A percentile compares a stretch with the other conserved stretches of the same genome.
Conservation (phyloP, 2,888 invertebrate genomes). For the Apodemia mormo region DNA sequence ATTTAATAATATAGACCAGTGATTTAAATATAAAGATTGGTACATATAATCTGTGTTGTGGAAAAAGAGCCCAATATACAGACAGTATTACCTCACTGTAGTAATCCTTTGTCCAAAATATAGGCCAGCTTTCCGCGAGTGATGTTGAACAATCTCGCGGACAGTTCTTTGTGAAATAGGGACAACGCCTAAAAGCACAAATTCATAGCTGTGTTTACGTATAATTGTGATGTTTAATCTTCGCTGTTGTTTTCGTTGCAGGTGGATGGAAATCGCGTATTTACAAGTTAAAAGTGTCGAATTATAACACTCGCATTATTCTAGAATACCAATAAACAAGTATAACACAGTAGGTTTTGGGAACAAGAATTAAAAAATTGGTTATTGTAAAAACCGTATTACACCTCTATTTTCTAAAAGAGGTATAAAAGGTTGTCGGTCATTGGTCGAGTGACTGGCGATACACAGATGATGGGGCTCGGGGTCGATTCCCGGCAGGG, state of each 20-base stretch:
- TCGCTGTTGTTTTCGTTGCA: background rate
- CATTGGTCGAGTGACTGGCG: too few species aligned
- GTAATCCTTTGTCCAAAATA: conserved; percentile 14
- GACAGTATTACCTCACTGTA: background rate
- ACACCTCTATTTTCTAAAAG: too few species aligned
- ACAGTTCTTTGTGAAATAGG: conserved; percentile 14
- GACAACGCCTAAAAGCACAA: conserved; percentile 10
- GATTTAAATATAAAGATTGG: background rate
- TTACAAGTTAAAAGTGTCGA: background rate
- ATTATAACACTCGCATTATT: too few species aligned
- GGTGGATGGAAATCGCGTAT: background rate
- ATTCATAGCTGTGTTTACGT: conserved; percentile 5
- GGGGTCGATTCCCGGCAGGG: too few species aligned
- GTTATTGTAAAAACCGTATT: too few species aligned
- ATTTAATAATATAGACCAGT: background rate
- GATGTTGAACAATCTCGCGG: conserved; percentile 14
- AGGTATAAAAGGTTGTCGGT: too few species aligned
- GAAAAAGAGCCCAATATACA: background rate
- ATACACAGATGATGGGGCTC: too few species aligned
- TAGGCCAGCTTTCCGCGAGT: conserved; percentile 15
- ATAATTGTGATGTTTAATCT: background rate
- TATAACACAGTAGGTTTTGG: too few species aligned
- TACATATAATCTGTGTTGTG: background rate
- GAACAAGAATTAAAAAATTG: too few species aligned
- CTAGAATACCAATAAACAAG: too few species aligned